Evolutionary conservation across 37 sponge, comb jelly and placozoan species (phyloP).

Genomic region (Amphimedon queenslandica): DNA sequence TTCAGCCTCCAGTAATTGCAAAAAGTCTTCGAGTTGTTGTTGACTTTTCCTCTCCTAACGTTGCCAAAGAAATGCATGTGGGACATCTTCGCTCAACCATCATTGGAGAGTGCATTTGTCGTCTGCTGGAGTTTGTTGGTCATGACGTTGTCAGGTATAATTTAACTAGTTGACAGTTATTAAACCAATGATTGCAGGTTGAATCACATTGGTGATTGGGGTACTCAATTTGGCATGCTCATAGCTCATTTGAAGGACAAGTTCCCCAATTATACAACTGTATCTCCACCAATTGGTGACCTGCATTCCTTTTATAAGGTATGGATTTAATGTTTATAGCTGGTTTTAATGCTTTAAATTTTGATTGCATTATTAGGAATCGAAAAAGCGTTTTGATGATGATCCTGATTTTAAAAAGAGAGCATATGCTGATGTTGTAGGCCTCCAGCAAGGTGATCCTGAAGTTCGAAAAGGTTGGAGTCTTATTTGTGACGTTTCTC

Average conservation of each 20-base stretch:
- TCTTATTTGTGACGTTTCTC: constrained; percentile 92
- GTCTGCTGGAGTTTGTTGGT: constrained; percentile 88
- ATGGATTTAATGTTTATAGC: background rate
- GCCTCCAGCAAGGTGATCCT: constrained; percentile 80
- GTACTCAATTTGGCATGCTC: constrained; percentile 99
- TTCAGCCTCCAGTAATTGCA: constrained; percentile 72
- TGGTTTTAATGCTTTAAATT: background rate
- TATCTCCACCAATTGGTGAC: constrained; percentile 84
- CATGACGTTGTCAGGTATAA: constrained; percentile 83
- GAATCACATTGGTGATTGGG: constrained; percentile 99
- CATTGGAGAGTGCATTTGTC: constrained; percentile 87
- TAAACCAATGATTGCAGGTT: constrained; percentile 39
- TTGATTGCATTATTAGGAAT: constrained; percentile 57
- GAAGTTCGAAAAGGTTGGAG: constrained; percentile 87
- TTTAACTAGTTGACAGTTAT: background rate
- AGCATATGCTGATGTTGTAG: constrained; percentile 80
- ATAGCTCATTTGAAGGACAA: constrained; percentile 88
- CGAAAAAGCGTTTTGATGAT: constrained; percentile 85
- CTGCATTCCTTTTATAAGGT: constrained; percentile 92
- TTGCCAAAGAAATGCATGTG: constrained; percentile 97
- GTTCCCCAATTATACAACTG: constrained; percentile 82
- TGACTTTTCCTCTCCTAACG: constrained; percentile 95
- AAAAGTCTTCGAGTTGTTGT: constrained; percentile 74
- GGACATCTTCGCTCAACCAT: constrained; percentile 98
- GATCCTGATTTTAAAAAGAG: constrained; percentile 90